phyloP scores from a whole-genome alignment of 2,113 vertebrate species.

The Crotophaga sulcirostris region DNA sequence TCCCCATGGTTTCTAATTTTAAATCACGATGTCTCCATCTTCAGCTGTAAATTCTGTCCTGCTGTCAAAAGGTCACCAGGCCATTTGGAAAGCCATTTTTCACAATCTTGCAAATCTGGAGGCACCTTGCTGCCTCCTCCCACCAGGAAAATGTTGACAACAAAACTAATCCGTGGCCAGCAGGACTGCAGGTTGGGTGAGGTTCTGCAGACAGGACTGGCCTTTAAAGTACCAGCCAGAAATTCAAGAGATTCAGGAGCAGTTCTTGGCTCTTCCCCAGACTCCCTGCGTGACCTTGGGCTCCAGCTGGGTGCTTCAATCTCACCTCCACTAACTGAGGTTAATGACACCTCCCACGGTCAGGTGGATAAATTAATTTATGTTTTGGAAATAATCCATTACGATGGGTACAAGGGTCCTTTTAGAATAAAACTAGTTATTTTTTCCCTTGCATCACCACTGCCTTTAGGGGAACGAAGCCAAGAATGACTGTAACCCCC shows the following conservation, averaged over 20 bases:
- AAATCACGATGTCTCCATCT: not conserved
- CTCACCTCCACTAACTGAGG: not conserved
- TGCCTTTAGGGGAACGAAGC: not conserved
- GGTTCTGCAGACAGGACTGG: not conserved
- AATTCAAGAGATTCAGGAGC: not conserved
- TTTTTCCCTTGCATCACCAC: not conserved
- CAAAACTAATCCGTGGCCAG: not conserved
- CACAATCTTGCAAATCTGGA: not conserved
- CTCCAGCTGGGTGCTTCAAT: not conserved
- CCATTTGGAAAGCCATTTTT: not conserved
- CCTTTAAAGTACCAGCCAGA: not conserved
- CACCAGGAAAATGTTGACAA: not conserved
- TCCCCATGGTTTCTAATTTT: not conserved
- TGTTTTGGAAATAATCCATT: not conserved
- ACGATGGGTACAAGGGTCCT: rapidly evolving
- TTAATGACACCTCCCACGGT: not conserved
- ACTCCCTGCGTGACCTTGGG: not conserved
- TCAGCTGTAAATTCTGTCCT: not conserved
- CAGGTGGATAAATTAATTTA: not conserved
- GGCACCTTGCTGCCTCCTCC: not conserved
- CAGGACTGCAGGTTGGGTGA: not conserved
- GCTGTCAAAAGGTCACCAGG: not conserved
- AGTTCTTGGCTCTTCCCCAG: not conserved
- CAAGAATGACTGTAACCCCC: not conserved
- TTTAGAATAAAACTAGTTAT: not conserved